Evolutionary conservation across 2,113 vertebrate genomes (phyloP).

Genomic region (Trematocara stigmaticum): DNA sequence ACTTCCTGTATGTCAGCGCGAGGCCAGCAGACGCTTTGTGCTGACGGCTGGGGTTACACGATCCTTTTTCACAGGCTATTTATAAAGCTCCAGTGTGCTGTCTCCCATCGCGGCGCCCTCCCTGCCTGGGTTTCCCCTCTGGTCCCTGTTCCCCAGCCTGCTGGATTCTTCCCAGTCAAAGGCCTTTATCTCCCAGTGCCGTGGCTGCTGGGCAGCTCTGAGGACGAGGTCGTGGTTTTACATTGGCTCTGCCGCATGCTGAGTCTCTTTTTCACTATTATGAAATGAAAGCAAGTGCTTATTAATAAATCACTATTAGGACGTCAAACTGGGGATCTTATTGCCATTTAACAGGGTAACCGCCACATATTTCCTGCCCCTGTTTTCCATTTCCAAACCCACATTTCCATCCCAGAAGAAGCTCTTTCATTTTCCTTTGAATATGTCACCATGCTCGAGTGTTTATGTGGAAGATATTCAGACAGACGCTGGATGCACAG

Average conservation of each 20-base stretch:
- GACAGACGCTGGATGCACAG: background rate
- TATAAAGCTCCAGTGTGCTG: conserved; percentile 42
- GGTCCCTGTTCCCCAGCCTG: background rate
- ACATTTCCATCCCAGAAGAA: background rate
- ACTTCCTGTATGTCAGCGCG: conserved; percentile 15
- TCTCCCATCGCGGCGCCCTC: conserved; percentile 15
- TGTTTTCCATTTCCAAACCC: background rate
- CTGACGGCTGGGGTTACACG: conserved; percentile 16
- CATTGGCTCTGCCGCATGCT: background rate
- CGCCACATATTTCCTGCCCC: background rate
- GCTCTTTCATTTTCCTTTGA: background rate
- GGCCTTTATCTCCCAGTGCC: background rate
- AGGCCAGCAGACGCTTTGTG: conserved; percentile 40
- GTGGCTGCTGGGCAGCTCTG: background rate
- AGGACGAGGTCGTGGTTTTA: background rate
- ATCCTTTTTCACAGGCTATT: conserved; percentile 62
- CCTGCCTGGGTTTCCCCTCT: conserved; percentile 4
- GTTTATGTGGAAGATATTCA: background rate
- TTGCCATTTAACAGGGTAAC: background rate
- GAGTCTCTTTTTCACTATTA: background rate
- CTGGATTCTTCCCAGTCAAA: background rate
- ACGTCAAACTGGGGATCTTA: background rate
- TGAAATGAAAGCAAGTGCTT: background rate
- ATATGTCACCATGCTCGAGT: background rate
- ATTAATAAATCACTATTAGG: background rate